Evolutionary conservation across 2,888 invertebrate species (phyloP).

Genomic region (Napeogenes inachia): DNA sequence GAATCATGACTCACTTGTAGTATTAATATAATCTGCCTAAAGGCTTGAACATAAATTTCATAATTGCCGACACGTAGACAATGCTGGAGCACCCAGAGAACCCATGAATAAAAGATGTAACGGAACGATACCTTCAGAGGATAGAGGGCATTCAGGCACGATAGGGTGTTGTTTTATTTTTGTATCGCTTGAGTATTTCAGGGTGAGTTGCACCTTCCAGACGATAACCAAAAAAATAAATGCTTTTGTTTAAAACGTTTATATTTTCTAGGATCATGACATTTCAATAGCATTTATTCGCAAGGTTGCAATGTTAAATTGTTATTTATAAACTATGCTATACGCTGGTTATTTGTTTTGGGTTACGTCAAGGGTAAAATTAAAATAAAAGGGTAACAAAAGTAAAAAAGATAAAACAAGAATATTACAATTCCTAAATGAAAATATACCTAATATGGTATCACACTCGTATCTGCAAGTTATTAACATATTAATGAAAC

Average conservation of each 20-base stretch:
- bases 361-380: conserved; percentile 3
- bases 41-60: conserved; percentile 69
- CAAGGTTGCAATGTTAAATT: not conserved
- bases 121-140: conserved; percentile 46
- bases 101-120: conserved; percentile 68
- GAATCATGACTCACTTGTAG: conserved; percentile 52
- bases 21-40: conserved; percentile 50
- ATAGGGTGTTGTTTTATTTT: conserved; percentile 52
- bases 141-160: conserved; percentile 45
- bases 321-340: too few relatives aligned
- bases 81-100: conserved; percentile 64
- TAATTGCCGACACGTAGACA: conserved; percentile 72
- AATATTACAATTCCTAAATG: conserved; percentile 7
- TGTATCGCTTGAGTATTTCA: conserved; percentile 52
- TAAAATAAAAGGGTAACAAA: not conserved
- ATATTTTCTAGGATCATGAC: conserved; percentile 26
- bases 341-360: not conserved
- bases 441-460: conserved; percentile 11
- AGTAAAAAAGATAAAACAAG: not conserved
- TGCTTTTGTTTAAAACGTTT: conserved; percentile 37
- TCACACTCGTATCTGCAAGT: conserved; percentile 11
- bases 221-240: conserved; percentile 38
- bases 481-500: conserved; percentile 37
- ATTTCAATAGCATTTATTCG: conserved; percentile 21
- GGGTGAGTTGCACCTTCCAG: conserved; percentile 46